Base-by-base conservation (phyloP, 2,888 invertebrate genomes). In the Scaptomyza caliginosa region DNA sequence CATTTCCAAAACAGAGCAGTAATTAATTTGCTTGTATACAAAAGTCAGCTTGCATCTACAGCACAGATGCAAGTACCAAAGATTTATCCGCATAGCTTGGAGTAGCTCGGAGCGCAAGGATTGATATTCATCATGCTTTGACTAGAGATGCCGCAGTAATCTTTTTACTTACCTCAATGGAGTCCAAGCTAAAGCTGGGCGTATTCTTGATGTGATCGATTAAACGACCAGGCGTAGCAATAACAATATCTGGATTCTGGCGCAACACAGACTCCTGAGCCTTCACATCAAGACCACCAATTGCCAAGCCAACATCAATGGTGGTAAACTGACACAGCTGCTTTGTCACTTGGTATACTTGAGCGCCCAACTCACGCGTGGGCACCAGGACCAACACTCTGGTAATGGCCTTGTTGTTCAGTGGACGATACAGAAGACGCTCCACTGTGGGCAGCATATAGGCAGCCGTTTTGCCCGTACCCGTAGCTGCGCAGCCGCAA, bases 401-500 rank as follows among this genome's bases (percentile, higher is more conserved):
- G 0, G 96, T 96, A 2, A 94, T 94, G 39, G 93, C 94, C 88
- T 92, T 93, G 81, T 91, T 94, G 26, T 94, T 94, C 30, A 94
- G 93, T 0, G 98, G 96, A 77, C 96, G 95, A 91, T 96, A 99
- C 10, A 99, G 91, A 65, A 99, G 93, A 68, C 99, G 93, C 92
- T 99, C 99, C 51, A 99, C 90, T 2, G 98, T 98, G 0, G 99
- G 99, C 77, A 99, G 92, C 97, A 99, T 99, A 91, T 99, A 99
- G 0, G 99, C 99, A 0, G 98, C 98, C 0, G 99, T 99, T 93
- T 99, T 99, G 52, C 99, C 99, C 6, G 97, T 96, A 50, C 99
- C 99, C 0, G 99, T 99, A 0, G 99, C 98, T 24, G 99, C 99
- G 93, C 99, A 99, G 8, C 98, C 99, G 92, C 99, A 99, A 77